Base-by-base conservation (phyloP, 2,888 invertebrate genomes). In the Drosophila colorata region DNA sequence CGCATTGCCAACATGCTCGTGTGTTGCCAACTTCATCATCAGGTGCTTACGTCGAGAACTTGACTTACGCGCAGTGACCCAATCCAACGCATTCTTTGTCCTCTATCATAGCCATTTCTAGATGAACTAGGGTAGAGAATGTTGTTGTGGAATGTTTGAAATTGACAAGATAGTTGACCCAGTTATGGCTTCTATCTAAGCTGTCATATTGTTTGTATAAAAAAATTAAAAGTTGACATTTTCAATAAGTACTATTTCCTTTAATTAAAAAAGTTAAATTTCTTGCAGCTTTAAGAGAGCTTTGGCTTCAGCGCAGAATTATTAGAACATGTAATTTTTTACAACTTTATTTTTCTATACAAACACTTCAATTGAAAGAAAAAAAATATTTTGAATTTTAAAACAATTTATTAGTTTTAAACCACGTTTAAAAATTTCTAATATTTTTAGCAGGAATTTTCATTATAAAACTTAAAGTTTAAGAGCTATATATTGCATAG, bases 1-100 rank as follows among this genome's bases (percentile, higher is more conserved):
- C 73, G 73, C 66, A 82, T 80, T 69, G 64, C 63, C 65, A 69
- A 64, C 82, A 71, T 79, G 48, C 64, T 67, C 57, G 16, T 44
- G 23, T 44, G 33, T 18, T 52, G 51, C 43, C 37, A 59, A 40
- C 69, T 72, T 68, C 55, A 70, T 55, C 56, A 66, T 63, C 57
- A 67, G 59, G 59, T 67, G 51, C 67, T 72, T 49, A 37, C 8
- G 40, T 16, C 25, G 18, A 35, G 31, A 41, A 35, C 51, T 20
- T n/a, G 46, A 56, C 20, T 51, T 55, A 38, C 20, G 46, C 20
- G 9, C 35, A 14, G 9, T 13, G 23, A 28, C 28, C n/a, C 35
- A 65, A 41, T 46, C 47, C 33, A 33, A 13, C 11, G 4, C 33
- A 33, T 13, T 31, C 52, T 41, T 65, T 65, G 20, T 11, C 38